Evolutionary conservation across 1,140 invertebrate species (phyloP), one percentile per base, ranked within the genome.

Genomic region (Whitmania pigra): DNA sequence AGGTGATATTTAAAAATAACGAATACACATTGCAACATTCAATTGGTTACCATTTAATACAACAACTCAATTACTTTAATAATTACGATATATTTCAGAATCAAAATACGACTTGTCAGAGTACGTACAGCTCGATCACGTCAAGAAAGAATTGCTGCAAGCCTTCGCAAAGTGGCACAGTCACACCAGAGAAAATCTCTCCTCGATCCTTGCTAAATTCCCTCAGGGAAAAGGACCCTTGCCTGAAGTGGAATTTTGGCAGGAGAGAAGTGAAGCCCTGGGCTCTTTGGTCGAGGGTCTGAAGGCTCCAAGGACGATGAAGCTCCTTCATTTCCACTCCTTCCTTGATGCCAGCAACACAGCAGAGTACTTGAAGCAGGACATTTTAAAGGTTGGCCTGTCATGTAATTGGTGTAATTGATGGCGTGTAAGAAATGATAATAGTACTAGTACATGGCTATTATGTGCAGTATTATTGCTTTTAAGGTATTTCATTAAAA

Each of bases 231-330:
- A 88, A 73, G 88, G 88, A 0, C 92, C 91, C 1, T 82, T 92
- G 68, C 87, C 88, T 0, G 90, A 93, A 78, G 90, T 89, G 76
- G 87, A 88, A 63, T 90, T 89, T 74, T 94, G 92, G 92, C 84
- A 88, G 40, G 87, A 90, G 74, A 83, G 88, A 76, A 87, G 92
- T 77, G 86, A 86, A 0, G 87, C 87, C 68, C 82, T 93, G 4
- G 89, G 89, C 69, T 84, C 88, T 18, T 81, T 93, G 0, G 85
- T 89, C 53, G 90, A 94, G 76, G 90, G 93, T 78, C 77, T 93
- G 17, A 89, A 91, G 77, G 85, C 87, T 20, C 85, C 86, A 0
- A 85, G 85, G 68, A 86, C 90, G 0, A 78, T 85, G 27, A 84
- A 86, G 74, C 88, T 90, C 57, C 75, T 84, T n/a, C 75, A 85